These are phyloP conservation scores for Hippocampus guttulatus DNA, from an alignment of 2,113 vertebrate species.

Conservation along the genomic window DNA sequence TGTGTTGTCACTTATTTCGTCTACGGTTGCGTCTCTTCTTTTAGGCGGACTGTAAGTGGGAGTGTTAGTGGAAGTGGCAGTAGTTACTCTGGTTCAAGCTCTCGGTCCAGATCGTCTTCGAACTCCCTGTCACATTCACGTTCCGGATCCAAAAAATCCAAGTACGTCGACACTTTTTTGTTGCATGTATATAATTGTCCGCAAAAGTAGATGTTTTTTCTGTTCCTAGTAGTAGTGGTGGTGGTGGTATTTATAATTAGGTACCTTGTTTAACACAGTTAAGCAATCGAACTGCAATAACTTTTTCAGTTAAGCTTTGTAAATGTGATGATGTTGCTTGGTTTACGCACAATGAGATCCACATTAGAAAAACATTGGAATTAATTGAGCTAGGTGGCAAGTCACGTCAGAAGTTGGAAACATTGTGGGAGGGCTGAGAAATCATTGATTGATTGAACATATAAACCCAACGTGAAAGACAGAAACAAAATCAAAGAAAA, in stretches of 20 bases:
- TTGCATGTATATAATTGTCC: background rate
- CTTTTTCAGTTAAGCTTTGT: background rate
- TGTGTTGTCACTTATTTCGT: background rate
- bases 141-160: constrained; percentile 83
- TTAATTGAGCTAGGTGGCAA: background rate
- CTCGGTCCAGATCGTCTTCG: constrained; percentile 81
- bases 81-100: constrained; percentile 92
- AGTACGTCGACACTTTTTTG: constrained; percentile 52
- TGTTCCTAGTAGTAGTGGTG: background rate
- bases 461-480: too few relatives aligned
- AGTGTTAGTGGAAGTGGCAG: constrained; percentile 86
- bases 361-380: too few relatives aligned
- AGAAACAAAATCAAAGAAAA: too few relatives aligned
- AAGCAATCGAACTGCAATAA: background rate
- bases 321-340: too few relatives aligned
- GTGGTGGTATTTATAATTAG: background rate
- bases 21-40: constrained; percentile 12
- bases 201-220: too few relatives aligned
- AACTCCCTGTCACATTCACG: constrained; percentile 79
- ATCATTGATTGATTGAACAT: background rate
- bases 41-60: constrained; percentile 84
- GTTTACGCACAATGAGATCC: too few relatives aligned
- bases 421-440: background rate
- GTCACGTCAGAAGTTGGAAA: background rate
- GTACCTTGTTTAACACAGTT: background rate